A percentile compares a stretch with the other conserved stretches of the same genome.
Evolutionary conservation across 2,113 vertebrate species (phyloP).

Genomic region (Prinia subflava): DNA sequence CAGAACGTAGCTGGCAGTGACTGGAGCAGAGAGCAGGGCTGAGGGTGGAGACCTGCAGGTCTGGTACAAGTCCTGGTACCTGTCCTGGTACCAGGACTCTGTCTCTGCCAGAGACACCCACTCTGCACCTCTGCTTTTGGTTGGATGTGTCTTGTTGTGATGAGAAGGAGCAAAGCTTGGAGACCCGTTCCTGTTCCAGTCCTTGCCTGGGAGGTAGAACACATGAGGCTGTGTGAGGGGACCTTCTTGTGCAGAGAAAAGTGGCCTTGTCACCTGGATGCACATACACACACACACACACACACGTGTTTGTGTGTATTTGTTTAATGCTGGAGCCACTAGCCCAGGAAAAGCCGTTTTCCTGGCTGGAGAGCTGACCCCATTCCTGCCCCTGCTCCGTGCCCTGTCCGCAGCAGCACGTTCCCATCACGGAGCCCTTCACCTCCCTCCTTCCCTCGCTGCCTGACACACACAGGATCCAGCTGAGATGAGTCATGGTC

Average conservation of each 20-base stretch:
- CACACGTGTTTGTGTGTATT: background rate
- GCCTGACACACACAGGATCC: background rate
- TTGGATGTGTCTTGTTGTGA: background rate
- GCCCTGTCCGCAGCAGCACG: background rate
- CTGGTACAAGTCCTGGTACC: accelerated
- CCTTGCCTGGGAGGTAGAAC: background rate
- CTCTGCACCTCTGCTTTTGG: background rate
- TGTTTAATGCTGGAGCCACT: background rate
- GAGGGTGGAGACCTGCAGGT: background rate
- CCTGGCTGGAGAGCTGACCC: background rate
- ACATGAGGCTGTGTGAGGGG: background rate
- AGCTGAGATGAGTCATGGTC: background rate
- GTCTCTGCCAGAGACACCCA: background rate
- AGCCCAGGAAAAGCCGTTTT: background rate
- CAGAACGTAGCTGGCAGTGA: background rate
- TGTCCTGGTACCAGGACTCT: background rate
- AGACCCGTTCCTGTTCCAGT: background rate
- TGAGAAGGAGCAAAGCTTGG: background rate
- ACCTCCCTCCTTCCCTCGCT: background rate
- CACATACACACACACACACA: accelerated
- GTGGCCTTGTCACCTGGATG: background rate
- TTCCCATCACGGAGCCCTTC: background rate
- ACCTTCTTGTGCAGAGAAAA: background rate
- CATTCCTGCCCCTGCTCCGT: background rate
- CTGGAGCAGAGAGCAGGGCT: background rate